Conservation (phyloP, 2,113 vertebrate genomes). For the Cinclus cinclus region DNA sequence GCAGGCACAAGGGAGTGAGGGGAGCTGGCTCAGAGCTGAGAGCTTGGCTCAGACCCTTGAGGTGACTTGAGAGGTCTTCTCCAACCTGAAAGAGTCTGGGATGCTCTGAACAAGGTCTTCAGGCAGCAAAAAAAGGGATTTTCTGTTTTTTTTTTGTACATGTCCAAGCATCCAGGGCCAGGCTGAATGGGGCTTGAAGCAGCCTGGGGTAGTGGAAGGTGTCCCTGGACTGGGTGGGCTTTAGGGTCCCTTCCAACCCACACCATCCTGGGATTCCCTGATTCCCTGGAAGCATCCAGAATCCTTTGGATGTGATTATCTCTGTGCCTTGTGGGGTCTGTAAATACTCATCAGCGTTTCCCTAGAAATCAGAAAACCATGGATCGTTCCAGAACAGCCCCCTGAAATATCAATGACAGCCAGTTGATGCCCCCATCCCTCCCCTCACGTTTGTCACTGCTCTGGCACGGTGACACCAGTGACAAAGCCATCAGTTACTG, state of each 20-base stretch:
- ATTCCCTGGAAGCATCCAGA: background rate
- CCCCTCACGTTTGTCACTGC: background rate
- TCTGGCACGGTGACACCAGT: background rate
- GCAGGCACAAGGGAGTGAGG: background rate
- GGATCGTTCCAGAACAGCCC: background rate
- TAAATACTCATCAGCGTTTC: background rate
- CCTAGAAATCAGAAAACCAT: background rate
- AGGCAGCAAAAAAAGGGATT: background rate
- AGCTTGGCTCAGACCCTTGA: rapidly evolving
- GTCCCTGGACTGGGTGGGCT: background rate
- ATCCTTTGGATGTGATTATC: background rate
- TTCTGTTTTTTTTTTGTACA: background rate
- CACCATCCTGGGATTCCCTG: rapidly evolving
- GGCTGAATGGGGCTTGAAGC: background rate
- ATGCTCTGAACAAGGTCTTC: background rate
- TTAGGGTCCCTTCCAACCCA: background rate
- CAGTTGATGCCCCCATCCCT: background rate
- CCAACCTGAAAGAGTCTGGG: background rate
- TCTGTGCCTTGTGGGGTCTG: background rate
- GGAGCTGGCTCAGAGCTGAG: background rate
- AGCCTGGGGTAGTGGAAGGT: background rate
- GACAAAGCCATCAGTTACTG: background rate
- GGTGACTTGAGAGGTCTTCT: background rate
- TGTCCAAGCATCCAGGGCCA: background rate
- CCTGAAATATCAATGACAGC: background rate